Evolutionary conservation across 2,888 invertebrate species (phyloP), one percentile per base, ranked within the genome.

Genomic region (Stegana nigrithorax): DNA sequence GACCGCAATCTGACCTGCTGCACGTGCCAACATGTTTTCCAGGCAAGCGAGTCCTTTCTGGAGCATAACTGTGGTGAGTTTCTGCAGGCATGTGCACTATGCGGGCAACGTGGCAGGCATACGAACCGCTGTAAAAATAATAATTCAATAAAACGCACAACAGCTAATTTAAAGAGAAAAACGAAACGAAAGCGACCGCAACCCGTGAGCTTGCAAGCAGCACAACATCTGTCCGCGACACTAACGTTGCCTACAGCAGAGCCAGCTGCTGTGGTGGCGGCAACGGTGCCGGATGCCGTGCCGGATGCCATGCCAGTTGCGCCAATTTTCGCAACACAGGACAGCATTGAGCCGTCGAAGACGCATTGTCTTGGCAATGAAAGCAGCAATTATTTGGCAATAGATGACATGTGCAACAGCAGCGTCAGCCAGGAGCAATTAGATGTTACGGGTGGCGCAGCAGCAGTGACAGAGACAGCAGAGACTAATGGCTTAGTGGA

Each of bases 21-120:
- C 86, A 89, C 88, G 36, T 94, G 94, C 86, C 92, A 93, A 83
- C 90, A 91, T 82, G 90, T 92, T 36, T 94, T 93, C 84, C 89
- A 89, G 68, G 92, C 92, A 80, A 89, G 90, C 72, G 92, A 92
- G 82, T 90, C 92, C 81, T 93, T 93, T 85, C 90, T 90, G 69
- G 89, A 90, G 75, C 94, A 94, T 82, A 89, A 89, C 79, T 94
- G 93, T 76, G 63, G 79, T 45, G 75, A 85, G 44, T 81, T 81
- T 23, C 80, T 85, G 64, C 81, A 82, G 64, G 81, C 85, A 0
- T 87, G 86, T 64, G 60, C 75, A 0, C 36, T 83, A 14, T 87
- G 87, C 67, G 84, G 84, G 3, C 77, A 84, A 56, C 84, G 83
- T 59, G 84, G 83, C 2, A 70, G 80, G 0, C 87, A 87, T 70